Evolutionary conservation across 2,797 vertebrate genomes (phyloP), one percentile per base, ranked within the genome.

Genomic region (Hippopotamyrus pictus): DNA sequence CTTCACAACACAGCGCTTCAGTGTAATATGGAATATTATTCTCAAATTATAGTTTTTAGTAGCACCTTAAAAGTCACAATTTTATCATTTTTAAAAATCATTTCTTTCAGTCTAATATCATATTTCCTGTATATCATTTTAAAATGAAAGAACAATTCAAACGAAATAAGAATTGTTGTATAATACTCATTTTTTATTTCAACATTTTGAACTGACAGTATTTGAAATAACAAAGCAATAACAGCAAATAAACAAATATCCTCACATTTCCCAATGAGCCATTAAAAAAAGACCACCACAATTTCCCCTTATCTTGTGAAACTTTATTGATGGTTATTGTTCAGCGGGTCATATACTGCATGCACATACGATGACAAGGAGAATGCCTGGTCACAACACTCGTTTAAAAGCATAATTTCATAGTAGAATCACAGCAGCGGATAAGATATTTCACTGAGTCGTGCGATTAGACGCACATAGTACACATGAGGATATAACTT

Each of bases 311-410:
- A 94, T 97, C 96, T 97, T 95, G 96, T 97, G 97, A 97, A 97
- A 97, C 96, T 99, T 99, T 99, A 99, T 98, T 98, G 96, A 98
- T 98, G 97, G 95, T 97, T 97, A 97, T 96, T 96, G 97, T 96
- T 97, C 97, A 97, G 97, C 96, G 96, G 96, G 97, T 97, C 96
- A 97, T 97, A 97, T 97, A 97, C 94, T 96, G 97, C 98, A 99
- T 99, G 98, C 97, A 98, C 97, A 96, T 97, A 97, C 96, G 97
- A 97, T 97, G 97, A 98, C 95, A 96, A 97, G 97, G 96, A 96
- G 96, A 97, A 97, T 97, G 97, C 96, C 95, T 96, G 95, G 96
- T 96, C 97, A 98, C 97, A 98, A 98, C 97, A 98, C 96, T 96
- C 96, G 33, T 91, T 95, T 96, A 96, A 84, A 98, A 98, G 97